Conservation (phyloP, 2,797 vertebrate genomes). For the Neomorphus geoffroyi region DNA sequence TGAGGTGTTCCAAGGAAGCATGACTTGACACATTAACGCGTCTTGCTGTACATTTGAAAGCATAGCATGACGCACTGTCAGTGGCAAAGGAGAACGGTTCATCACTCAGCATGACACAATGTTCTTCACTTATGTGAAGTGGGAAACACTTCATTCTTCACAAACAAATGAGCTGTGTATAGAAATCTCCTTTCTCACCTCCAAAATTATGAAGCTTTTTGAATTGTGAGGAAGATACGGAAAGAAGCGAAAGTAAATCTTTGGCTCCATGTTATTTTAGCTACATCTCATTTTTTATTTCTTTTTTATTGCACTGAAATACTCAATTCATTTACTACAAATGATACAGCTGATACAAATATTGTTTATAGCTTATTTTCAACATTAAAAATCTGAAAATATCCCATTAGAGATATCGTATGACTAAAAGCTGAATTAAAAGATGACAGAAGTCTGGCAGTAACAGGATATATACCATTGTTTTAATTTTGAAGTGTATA, state of each 20-base stretch:
- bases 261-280: background rate
- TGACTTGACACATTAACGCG: constrained; percentile 26
- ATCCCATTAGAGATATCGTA: constrained; percentile 67
- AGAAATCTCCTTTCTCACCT: background rate
- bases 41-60: background rate
- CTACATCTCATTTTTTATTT: background rate
- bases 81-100: background rate
- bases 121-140: background rate
- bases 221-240: background rate
- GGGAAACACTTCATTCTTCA: background rate
- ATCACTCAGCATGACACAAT: constrained; percentile 14
- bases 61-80: background rate
- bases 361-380: constrained; percentile 64
- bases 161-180: background rate
- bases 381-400: constrained; percentile 58
- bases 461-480: constrained; percentile 39
- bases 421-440: constrained; percentile 73
- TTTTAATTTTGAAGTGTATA: constrained; percentile 69
- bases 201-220: background rate
- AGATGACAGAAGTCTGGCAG: constrained; percentile 73
- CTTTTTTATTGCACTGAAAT: constrained; percentile 40
- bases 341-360: constrained; percentile 61
- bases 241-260: background rate
- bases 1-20: constrained; percentile 29
- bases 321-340: constrained; percentile 23